Base-by-base conservation (phyloP, 2,797 vertebrate species). In the Myotis daubentonii region DNA sequence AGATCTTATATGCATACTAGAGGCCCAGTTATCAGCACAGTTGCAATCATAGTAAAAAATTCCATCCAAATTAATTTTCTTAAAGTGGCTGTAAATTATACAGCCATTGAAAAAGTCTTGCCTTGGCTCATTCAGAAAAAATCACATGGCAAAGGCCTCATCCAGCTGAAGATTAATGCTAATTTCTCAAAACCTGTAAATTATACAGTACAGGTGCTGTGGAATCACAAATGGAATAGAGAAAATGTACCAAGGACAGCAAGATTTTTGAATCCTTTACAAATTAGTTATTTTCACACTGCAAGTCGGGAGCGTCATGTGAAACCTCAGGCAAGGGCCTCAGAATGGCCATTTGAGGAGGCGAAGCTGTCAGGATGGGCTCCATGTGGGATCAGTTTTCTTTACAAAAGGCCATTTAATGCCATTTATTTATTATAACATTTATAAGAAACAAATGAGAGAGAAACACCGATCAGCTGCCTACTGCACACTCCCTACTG, bases 121-220 rank as follows among this genome's bases (percentile, higher is more conserved):
- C 13, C 30, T 25, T 20, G 30, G 16, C 22, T 87, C 17, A 23
- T 81, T 84, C 33, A 17, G 70, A 70, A 57, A 66, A n/a, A 0
- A 3, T 65, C 70, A 6, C 0, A 0, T 9, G 12, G 20, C 65
- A n/a, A 91, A 44, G 72, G 41, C 13, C 49, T 57, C n/a, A 28
- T 25, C 20, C n/a, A 87, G 17, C 22, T 84, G 51, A 71, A 83
- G 20, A 20, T 25, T 44, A 22, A 60, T 47, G 70, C 25, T 51
- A n/a, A 66, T 41, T 76, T 91, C 79, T 91, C 44, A 41, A 85
- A 94, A 60, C 71, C 78, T 38, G 4, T 74, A 57, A 90, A 80
- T 38, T 72, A 20, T 1, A 7, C 28, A 84, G 53, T n/a, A 75
- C 25, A 47, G 66, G 22, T 66, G 62, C 49, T 68, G 22, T 51